Percentiles rank a stretch among this genome's conserved stretches.
Evolutionary conservation across 2,113 vertebrate species (phyloP).

Genomic region (Cettia cetti): DNA sequence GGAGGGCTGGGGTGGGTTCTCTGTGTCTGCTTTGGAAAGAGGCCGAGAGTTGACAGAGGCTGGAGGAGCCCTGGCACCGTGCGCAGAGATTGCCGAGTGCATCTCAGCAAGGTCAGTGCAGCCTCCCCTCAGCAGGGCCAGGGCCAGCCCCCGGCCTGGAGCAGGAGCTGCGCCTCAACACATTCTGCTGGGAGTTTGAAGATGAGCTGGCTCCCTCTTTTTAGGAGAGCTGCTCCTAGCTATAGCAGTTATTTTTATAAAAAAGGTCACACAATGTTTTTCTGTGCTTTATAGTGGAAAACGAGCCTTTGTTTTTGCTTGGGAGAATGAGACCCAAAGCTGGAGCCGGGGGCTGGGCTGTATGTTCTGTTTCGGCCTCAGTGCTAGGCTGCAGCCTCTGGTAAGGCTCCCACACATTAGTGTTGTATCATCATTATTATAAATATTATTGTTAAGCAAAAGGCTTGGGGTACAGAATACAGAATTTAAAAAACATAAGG

Average conservation of each 20-base stretch:
- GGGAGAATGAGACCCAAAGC: background rate
- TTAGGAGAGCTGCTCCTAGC: background rate
- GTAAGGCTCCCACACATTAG: background rate
- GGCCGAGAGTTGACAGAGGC: background rate
- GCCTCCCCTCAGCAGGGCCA: background rate
- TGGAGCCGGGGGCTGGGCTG: background rate
- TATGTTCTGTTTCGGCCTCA: fast-evolving
- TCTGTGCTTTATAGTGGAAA: background rate
- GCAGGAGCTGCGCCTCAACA: fast-evolving
- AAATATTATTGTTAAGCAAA: background rate
- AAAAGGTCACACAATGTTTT: background rate
- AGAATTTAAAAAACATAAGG: background rate
- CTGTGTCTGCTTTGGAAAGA: background rate
- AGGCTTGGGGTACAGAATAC: background rate
- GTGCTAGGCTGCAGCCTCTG: background rate
- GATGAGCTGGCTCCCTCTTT: background rate
- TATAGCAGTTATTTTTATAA: background rate
- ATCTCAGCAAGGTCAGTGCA: background rate
- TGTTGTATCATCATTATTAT: background rate
- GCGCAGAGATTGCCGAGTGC: fast-evolving
- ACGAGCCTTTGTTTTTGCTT: background rate
- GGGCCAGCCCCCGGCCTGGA: background rate
- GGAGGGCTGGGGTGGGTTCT: background rate
- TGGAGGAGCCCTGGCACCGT: background rate
- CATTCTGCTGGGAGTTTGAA: fast-evolving